phyloP scores from a whole-genome alignment of 2,797 vertebrate genomes.

The Sternotherus odoratus region DNA sequence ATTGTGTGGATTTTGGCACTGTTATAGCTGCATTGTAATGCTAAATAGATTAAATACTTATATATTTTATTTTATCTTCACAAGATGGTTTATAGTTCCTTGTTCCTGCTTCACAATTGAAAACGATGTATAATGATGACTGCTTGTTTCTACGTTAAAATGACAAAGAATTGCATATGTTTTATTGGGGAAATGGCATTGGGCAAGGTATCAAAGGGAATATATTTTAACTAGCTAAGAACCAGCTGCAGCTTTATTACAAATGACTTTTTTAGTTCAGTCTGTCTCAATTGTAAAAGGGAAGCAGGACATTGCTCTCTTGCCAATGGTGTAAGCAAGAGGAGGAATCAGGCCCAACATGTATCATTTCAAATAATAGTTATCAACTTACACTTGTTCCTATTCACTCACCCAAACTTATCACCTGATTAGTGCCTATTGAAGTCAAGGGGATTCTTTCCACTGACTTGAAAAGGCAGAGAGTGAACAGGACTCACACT shows the following conservation, averaged over 20 bases:
- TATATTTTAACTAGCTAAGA: neutral
- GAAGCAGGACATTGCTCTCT: neutral
- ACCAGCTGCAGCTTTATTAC: neutral
- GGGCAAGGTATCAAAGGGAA: neutral
- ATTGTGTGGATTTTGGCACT: neutral
- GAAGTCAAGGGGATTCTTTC: neutral
- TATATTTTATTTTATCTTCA: neutral
- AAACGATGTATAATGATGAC: neutral
- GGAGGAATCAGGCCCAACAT: neutral
- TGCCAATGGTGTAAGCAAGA: accelerated
- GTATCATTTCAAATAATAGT: accelerated
- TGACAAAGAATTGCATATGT: neutral
- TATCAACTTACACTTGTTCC: neutral
- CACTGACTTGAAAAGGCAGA: neutral
- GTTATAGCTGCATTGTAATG: neutral
- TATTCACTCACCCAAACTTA: neutral
- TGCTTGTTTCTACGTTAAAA: neutral
- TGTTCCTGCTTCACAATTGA: neutral
- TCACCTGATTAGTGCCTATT: neutral
- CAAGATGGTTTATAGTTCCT: neutral
- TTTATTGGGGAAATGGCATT: neutral
- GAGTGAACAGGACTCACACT: neutral
- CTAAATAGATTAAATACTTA: conserved; percentile 1
- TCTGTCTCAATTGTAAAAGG: neutral
- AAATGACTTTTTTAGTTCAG: neutral